A percentile compares a stretch with the other conserved stretches of the same genome.
Conservation (phyloP, 2,113 vertebrate species). For the Ceuthmochares aereus region DNA sequence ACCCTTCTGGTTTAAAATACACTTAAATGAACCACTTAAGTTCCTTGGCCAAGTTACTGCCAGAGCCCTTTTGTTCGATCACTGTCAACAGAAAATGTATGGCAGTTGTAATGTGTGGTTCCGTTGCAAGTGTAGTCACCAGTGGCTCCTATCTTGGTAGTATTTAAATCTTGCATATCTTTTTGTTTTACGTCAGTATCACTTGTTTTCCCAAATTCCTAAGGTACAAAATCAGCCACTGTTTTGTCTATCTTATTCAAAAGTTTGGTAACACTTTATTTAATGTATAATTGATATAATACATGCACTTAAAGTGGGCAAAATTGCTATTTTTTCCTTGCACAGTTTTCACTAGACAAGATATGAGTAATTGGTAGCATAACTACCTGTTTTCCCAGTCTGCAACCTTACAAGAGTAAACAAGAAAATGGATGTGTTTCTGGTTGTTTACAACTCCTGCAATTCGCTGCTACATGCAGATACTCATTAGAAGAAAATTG, state of each 20-base stretch:
- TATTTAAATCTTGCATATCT: neutral
- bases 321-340: neutral
- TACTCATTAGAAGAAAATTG: neutral
- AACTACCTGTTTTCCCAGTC: neutral
- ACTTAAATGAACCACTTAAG: neutral
- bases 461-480: neutral
- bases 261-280: neutral
- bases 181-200: neutral
- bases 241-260: neutral
- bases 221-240: neutral
- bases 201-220: neutral
- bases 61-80: neutral
- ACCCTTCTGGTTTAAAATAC: neutral
- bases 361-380: neutral
- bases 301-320: neutral
- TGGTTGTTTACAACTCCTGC: neutral
- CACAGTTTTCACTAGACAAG: neutral
- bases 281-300: neutral
- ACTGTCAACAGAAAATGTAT: slow-evolving; percentile 16
- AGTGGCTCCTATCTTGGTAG: neutral
- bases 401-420: neutral
- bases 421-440: neutral
- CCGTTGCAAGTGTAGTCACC: slow-evolving; percentile 9
- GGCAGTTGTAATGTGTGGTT: slow-evolving; percentile 17
- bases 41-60: slow-evolving; percentile 23